Conservation (phyloP, 2,888 invertebrate species). For the Catocala sponsa region DNA sequence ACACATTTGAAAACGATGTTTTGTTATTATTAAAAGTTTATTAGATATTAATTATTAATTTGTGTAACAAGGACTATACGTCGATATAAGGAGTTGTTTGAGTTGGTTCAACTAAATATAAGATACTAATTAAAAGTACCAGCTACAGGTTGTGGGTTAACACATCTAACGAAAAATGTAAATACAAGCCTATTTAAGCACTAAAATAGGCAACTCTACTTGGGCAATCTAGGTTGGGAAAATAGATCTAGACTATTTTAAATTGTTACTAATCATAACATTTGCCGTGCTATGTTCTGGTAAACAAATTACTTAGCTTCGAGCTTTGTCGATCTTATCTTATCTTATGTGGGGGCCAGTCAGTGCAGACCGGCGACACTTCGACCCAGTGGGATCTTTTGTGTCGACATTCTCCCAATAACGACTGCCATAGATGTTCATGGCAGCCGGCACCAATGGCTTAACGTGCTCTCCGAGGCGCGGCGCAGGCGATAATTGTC, state of each 20-base stretch:
- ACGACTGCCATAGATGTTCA: no score
- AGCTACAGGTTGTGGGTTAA: background rate
- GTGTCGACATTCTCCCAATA: no score
- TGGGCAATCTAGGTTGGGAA: constrained; percentile 14
- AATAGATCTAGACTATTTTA: constrained; percentile 19
- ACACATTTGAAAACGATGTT: constrained; percentile 11
- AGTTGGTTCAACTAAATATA: background rate
- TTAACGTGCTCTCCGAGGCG: no score
- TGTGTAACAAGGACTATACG: background rate
- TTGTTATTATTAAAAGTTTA: background rate
- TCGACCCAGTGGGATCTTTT: no score
- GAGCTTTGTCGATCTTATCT: no score
- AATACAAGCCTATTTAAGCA: constrained; percentile 6
- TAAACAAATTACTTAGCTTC: background rate
- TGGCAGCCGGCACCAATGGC: no score
- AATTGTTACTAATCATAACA: constrained; percentile 21
- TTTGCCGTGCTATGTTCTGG: background rate
- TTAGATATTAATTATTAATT: constrained; percentile 2
- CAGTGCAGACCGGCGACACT: no score
- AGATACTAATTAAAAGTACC: background rate
- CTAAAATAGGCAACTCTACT: constrained; percentile 15
- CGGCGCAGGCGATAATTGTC: no score
- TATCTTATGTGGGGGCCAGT: no score
- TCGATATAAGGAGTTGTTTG: background rate
- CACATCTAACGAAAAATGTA: constrained; percentile 11